Base-by-base conservation (phyloP, 1,140 invertebrate genomes). In the Trichogramma pretiosum region DNA sequence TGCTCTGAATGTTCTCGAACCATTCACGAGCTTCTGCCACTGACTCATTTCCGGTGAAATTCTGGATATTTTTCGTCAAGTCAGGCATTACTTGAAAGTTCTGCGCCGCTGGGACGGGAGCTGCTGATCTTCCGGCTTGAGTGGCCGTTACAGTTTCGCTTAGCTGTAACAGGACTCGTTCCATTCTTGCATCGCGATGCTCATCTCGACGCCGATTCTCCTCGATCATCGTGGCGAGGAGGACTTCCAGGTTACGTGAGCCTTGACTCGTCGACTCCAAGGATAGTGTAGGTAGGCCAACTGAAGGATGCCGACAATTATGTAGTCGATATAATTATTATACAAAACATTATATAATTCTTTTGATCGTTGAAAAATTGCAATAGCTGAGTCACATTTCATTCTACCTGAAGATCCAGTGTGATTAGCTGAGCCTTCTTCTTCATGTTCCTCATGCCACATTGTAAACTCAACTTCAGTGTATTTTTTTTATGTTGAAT, bases 51-150 rank as follows among this genome's bases (percentile, higher is more conserved):
- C 42, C 44, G 5, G 14, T 3, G 23, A 52, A 42, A 8, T 36
- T 22, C 16, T 41, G 17, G 5, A 46, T 47, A 21, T 45, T 51
- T 10, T 35, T 40, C 1, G 17, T 22, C 11, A 46, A 34, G 26
- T 47, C 44, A 2, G 37, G 42, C 37, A 52, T 42, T 3, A 47
- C 35, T 37, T 52, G 50, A 18, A 35, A 52, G 17, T 46, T 46
- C 16, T 37, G 38, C n/a, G n/a, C n/a, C 9, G 37, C 23, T n/a
- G 43, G 17, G 14, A 0, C 22, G 11, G 22, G 34, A 14, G 13
- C n/a, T 13, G 33, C 14, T 3, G 22, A 34, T n/a, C n/a, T 23
- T 11, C 24, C 14, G 13, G 26, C 3, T n/a, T 32, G 5, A 11
- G 17, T 9, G 37, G 3, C 5, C 3, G 10, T 0, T 17, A 21